These are phyloP conservation scores for Drosophila mulleri DNA, from an alignment of 2,888 invertebrate species.

Conservation along the genomic window DNA sequence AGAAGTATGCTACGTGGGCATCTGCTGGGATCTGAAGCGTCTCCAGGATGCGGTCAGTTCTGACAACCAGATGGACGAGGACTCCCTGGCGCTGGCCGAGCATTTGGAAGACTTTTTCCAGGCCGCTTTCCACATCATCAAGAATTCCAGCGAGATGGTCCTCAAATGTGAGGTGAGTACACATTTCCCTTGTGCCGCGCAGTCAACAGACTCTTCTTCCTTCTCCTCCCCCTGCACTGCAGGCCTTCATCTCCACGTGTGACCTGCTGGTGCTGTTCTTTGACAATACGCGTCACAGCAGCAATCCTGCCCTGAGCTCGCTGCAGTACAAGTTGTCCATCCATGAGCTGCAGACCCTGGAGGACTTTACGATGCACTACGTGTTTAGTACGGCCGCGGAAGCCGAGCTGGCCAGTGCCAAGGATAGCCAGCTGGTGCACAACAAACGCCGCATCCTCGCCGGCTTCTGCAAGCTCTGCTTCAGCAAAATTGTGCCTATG, in stretches of 20 bases:
- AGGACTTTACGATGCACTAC: not conserved
- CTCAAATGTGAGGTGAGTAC: not conserved
- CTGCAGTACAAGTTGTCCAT: not conserved
- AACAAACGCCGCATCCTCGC: not conserved
- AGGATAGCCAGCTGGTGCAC: not conserved
- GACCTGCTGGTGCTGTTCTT: not conserved
- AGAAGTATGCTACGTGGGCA: not conserved
- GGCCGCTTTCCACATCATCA: not conserved
- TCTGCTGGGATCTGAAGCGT: constrained; percentile 4
- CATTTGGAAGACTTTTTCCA: not conserved
- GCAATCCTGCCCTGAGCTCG: not conserved
- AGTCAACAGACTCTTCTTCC: not conserved
- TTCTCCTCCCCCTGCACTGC: too few species aligned
- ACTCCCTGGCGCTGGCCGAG: not conserved
- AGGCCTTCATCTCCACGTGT: not conserved
- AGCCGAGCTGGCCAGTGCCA: not conserved
- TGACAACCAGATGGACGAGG: not conserved
- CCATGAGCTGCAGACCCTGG: not conserved
- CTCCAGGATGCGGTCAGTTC: not conserved
- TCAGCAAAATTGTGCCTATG: not conserved
- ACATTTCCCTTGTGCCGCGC: too few species aligned
- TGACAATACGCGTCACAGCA: not conserved
- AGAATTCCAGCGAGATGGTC: not conserved
- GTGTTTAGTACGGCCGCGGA: not conserved
- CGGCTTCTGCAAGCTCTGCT: not conserved